Conservation (phyloP, 1,140 invertebrate species). For the Apis dorsata region DNA sequence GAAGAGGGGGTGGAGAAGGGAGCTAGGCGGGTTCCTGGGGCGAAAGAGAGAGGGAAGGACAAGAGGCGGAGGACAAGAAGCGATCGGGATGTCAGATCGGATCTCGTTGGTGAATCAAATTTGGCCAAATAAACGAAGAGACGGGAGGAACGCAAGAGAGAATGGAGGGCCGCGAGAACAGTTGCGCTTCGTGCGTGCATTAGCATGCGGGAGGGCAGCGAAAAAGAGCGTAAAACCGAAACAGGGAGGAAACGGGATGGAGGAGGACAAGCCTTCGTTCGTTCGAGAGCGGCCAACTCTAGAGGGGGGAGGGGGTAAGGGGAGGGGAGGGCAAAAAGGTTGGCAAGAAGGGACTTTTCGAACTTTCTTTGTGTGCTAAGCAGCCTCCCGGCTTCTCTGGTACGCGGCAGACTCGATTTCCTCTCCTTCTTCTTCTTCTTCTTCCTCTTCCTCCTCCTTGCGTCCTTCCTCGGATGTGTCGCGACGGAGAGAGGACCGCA, state of each 20-base stretch:
- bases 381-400: constrained; percentile 62
- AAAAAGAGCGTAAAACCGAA: constrained; percentile 48
- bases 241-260: constrained; percentile 40
- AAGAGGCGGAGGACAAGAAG: constrained; percentile 65
- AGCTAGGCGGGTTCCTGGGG: constrained; percentile 13
- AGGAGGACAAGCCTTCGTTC: constrained; percentile 40
- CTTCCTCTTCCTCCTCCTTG: constrained; percentile 30
- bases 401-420: constrained; percentile 30
- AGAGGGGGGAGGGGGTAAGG: constrained; percentile 43
- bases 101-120: constrained; percentile 77
- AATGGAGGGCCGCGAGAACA: constrained; percentile 70
- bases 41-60: constrained; percentile 24
- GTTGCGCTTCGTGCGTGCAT: constrained; percentile 76
- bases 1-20: not conserved
- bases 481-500: constrained; percentile 46
- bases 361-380: constrained; percentile 77
- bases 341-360: constrained; percentile 67
- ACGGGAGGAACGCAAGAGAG: constrained; percentile 40
- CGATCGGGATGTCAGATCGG: constrained; percentile 75
- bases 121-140: constrained; percentile 73
- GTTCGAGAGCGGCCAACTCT: constrained; percentile 48
- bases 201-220: constrained; percentile 73
- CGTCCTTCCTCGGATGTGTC: constrained; percentile 45
- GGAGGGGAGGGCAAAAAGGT: constrained; percentile 63
- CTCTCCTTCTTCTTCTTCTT: constrained; percentile 31